phyloP scores from a whole-genome alignment of 2,113 vertebrate species.

The Tapirus terrestris region DNA sequence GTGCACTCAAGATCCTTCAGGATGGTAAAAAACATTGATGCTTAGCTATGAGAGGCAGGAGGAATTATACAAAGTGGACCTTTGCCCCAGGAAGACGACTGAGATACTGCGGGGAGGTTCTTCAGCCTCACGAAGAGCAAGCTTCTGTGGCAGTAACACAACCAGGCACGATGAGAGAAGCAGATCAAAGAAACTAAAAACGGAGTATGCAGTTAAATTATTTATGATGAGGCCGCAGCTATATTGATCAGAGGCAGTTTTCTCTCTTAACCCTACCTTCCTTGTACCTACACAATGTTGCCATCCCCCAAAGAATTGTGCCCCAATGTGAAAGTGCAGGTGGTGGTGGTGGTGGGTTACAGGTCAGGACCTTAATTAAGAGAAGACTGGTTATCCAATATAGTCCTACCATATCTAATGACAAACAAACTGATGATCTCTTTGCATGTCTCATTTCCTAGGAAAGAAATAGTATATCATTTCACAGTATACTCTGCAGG shows the following conservation, averaged over 20 bases:
- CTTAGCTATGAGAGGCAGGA: neutral
- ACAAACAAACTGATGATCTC: constrained; percentile 79
- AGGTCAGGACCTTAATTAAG: constrained; percentile 38
- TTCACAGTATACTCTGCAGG: constrained; percentile 78
- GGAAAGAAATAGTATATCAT: constrained; percentile 82
- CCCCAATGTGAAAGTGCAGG: neutral
- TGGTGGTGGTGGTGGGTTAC: neutral
- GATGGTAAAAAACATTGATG: neutral
- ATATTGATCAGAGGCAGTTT: constrained; percentile 41
- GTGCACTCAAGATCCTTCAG: neutral
- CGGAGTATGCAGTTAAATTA: constrained; percentile 67
- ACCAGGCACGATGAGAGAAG: constrained; percentile 19
- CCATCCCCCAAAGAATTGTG: neutral
- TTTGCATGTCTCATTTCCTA: constrained; percentile 78
- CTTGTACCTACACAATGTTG: neutral
- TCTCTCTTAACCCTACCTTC: neutral
- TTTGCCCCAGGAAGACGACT: neutral
- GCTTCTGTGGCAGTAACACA: constrained; percentile 27
- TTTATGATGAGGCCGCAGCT: constrained; percentile 28
- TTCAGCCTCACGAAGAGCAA: neutral
- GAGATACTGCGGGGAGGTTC: neutral
- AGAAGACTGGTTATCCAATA: constrained; percentile 76
- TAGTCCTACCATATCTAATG: constrained; percentile 81
- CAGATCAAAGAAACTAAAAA: constrained; percentile 74
- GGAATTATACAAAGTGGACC: neutral